These are phyloP conservation scores for Drosophila phalerata DNA, from an alignment of 2,888 invertebrate genomes.

Conservation along the genomic window DNA sequence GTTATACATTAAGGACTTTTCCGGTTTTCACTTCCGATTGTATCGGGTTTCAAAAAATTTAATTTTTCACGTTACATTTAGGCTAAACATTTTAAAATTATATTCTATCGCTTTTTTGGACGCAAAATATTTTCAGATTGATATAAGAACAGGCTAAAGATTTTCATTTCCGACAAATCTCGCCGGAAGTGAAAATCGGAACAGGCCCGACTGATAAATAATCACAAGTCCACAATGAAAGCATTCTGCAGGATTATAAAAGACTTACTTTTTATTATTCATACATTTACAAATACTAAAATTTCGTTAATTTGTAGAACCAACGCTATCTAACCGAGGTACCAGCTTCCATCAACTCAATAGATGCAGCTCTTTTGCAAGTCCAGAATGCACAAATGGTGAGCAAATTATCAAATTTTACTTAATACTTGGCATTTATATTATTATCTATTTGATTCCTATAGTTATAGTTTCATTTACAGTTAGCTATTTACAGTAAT, in stretches of 20 bases:
- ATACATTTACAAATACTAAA: conserved; percentile 2
- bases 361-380: conserved; percentile 42
- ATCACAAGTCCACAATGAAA: not conserved
- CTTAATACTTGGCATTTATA: conserved; percentile 70
- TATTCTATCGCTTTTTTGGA: too few species aligned
- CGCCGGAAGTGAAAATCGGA: too few species aligned
- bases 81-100: too few species aligned
- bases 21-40: too few species aligned
- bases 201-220: too few species aligned
- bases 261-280: not conserved
- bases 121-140: too few species aligned
- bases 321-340: conserved; percentile 33
- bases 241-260: not conserved
- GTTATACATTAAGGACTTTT: too few species aligned
- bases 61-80: too few species aligned
- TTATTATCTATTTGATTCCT: conserved; percentile 41
- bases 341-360: conserved; percentile 26
- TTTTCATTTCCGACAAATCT: too few species aligned
- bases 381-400: conserved; percentile 54
- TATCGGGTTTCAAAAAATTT: too few species aligned
- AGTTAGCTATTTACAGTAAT: conserved; percentile 73
- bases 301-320: conserved; percentile 45
- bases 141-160: too few species aligned
- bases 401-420: conserved; percentile 36
- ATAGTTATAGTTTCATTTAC: conserved; percentile 58